phyloP scores from a whole-genome alignment of 2,797 vertebrate species.

The Rhinichthys osculus region DNA sequence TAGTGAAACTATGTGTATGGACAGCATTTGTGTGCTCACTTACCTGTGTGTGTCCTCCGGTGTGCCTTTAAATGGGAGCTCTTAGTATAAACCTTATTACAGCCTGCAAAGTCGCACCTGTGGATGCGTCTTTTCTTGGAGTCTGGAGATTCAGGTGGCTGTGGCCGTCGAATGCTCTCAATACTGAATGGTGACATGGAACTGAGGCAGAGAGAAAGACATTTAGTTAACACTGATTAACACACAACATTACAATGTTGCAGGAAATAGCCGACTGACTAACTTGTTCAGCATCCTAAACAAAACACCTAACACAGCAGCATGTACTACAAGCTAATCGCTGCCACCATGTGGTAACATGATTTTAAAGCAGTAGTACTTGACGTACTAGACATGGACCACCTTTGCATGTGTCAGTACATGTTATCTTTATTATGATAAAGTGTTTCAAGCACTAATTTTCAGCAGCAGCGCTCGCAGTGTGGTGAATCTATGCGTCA shows the following conservation, averaged over 20 bases:
- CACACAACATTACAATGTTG: background rate
- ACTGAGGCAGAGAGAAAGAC: conserved; percentile 69
- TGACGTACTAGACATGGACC: background rate
- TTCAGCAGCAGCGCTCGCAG: background rate
- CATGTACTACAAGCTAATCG: background rate
- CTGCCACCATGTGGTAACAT: conserved; percentile 36
- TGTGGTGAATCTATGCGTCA: too few relatives aligned
- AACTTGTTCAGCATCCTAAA: background rate
- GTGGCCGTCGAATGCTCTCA: conserved; percentile 96
- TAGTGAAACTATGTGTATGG: background rate
- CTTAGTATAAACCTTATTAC: conserved; percentile 99
- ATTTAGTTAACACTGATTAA: background rate
- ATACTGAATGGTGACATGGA: conserved; percentile 99
- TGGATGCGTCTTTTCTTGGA: conserved; percentile 98
- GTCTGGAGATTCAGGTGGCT: conserved; percentile 96
- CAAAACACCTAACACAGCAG: background rate
- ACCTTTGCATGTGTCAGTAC: background rate
- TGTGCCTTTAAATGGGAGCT: conserved; percentile 99
- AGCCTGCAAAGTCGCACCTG: conserved; percentile 98
- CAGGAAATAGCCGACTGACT: background rate
- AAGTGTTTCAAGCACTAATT: background rate
- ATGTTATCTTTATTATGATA: background rate
- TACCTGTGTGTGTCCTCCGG: conserved; percentile 97
- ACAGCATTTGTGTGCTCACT: conserved; percentile 25
- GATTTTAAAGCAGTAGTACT: conserved; percentile 4